Conservation (phyloP, 2,113 vertebrate species). For the Cervus canadensis region DNA sequence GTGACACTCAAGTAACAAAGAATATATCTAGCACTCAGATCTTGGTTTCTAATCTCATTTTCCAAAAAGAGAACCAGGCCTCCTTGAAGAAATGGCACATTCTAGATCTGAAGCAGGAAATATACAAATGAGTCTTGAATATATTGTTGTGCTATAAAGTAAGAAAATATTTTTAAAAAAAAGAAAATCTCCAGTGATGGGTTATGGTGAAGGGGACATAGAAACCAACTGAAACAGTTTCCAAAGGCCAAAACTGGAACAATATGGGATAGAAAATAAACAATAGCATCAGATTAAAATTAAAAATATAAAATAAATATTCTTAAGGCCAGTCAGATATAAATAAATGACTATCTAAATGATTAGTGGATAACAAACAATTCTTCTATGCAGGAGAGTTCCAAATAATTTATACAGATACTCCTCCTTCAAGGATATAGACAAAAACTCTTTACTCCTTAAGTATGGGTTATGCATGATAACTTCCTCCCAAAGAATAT, state of each 20-base stretch:
- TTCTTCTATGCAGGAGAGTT: background rate
- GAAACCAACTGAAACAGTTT: background rate
- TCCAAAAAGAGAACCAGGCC: background rate
- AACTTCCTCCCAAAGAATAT: background rate
- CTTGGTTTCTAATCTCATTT: background rate
- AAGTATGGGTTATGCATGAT: background rate
- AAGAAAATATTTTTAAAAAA: background rate
- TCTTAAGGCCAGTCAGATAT: background rate
- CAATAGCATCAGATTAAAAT: background rate
- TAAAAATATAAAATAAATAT: background rate
- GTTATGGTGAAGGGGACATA: background rate
- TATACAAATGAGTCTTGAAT: background rate
- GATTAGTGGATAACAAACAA: background rate
- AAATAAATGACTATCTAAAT: background rate
- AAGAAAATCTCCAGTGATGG: background rate
- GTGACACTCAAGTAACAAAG: background rate
- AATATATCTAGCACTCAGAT: background rate
- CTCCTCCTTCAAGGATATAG: background rate
- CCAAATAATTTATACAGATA: background rate
- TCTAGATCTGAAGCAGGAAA: background rate
- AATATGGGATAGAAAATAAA: background rate
- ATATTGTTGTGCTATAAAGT: background rate
- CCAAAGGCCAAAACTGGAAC: background rate
- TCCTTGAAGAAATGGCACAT: background rate
- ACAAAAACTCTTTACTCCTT: background rate